Base-by-base conservation (phyloP, 2,888 invertebrate genomes). In the Scelioninae gen. 1 region DNA sequence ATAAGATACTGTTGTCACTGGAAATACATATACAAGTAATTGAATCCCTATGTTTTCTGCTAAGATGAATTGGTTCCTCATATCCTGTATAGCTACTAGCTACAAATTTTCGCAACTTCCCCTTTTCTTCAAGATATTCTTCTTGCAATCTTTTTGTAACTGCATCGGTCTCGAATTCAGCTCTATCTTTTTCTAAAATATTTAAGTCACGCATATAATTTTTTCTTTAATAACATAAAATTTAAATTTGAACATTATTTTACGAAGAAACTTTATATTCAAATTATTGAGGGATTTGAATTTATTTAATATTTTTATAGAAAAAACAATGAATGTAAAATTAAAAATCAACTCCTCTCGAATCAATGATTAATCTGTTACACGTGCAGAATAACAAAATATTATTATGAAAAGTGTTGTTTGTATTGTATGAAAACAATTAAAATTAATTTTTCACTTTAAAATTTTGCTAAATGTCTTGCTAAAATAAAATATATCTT, bases 71-170 rank as follows among this genome's bases (percentile, higher is more conserved):
- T 72, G 91, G 93, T 56, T 92, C 90, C 2, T 88, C 85, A 65
- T 94, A 93, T 15, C 93, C 92, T 63, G 90, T 91, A 78, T 94
- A 94, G 65, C 93, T 92, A 82, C 95, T 95, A 0, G 98, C 98
- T 34, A 98, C 94, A 89, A 94, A 94, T 88, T 95, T 95, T 69
- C 95, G 94, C 85, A 98, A 93, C 92, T 95, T 95, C 1, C 98
- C 98, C 82, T 95, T 95, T 90, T 97, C 96, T 91, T 97, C 97
- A 47, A 98, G 93, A 90, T 97, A 96, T 90, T 98, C 98, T 85
- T 96, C 95, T 87, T 96, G 96, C 74, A 98, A 93, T 72, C 97
- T 94, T 87, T 95, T 95, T n/a, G 95, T 94, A 40, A 97, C 94
- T 1, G 95, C 93, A 85, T 95, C 94, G 85, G 94, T 94, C 72